Evolutionary conservation across 2,797 vertebrate species (phyloP).

Genomic region (Anguilla megastoma): DNA sequence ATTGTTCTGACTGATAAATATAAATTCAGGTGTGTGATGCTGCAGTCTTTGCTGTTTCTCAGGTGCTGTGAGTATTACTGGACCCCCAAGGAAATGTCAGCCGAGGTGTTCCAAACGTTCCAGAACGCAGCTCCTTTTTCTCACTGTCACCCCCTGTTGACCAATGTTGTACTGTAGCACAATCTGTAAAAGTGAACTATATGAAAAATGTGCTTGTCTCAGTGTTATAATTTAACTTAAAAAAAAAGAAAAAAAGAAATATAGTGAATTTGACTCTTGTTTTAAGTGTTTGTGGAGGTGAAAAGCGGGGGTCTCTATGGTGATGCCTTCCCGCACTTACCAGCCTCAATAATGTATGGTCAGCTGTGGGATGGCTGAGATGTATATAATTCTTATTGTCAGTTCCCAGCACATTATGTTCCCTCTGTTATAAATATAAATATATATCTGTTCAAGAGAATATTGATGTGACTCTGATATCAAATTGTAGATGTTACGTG

Average conservation of each 20-base stretch:
- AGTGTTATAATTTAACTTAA: conserved; percentile 90
- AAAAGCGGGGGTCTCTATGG: conserved; percentile 68
- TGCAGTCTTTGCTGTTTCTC: conserved; percentile 25
- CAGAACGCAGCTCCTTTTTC: conserved; percentile 67
- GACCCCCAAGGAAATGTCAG: conserved; percentile 73
- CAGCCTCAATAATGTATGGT: conserved; percentile 79
- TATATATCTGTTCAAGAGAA: conserved; percentile 70
- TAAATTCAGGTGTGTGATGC: background rate
- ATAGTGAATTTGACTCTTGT: conserved; percentile 83
- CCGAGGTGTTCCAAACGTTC: conserved; percentile 77
- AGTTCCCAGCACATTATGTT: conserved; percentile 63
- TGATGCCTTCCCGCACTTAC: conserved; percentile 81
- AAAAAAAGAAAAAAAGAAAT: conserved; percentile 50
- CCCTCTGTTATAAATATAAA: conserved; percentile 52
- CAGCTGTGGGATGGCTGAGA: conserved; percentile 84
- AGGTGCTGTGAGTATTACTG: conserved; percentile 83
- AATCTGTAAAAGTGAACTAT: conserved; percentile 93
- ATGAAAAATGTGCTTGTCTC: conserved; percentile 87
- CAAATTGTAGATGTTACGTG: conserved; percentile 40
- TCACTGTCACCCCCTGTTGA: conserved; percentile 69
- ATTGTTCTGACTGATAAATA: background rate
- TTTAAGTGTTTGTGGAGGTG: conserved; percentile 79
- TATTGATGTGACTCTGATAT: conserved; percentile 63
- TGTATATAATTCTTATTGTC: conserved; percentile 84
- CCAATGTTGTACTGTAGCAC: conserved; percentile 86